These are phyloP conservation scores for Galaxias olidus DNA, from an alignment of 2,797 vertebrate genomes.

Conservation along the genomic window DNA sequence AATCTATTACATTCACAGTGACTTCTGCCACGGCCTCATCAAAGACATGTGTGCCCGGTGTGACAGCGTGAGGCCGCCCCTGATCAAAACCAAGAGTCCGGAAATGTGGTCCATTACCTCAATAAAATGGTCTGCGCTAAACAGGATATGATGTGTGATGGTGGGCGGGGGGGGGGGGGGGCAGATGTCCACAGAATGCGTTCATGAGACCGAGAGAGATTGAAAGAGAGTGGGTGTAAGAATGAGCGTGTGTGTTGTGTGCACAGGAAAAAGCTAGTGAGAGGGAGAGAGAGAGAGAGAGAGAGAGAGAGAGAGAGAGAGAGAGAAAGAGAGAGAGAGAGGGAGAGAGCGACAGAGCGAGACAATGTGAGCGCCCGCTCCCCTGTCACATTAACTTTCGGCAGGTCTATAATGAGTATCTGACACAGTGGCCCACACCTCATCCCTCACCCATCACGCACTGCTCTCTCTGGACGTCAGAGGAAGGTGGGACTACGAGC, in stretches of 20 bases:
- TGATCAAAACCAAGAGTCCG: slow-evolving; percentile 20
- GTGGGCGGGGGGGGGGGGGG: background rate
- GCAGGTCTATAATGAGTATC: slow-evolving; percentile 44
- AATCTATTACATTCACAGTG: slow-evolving; percentile 45
- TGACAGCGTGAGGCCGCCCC: background rate
- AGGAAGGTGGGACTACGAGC: slow-evolving; percentile 10
- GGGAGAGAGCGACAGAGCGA: background rate
- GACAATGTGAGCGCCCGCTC: slow-evolving; percentile 2
- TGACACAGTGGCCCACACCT: slow-evolving; percentile 46
- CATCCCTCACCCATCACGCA: slow-evolving; percentile 40
- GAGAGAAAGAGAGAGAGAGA: background rate
- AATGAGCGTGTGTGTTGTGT: background rate
- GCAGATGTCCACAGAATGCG: background rate
- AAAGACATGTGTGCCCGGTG: slow-evolving; percentile 44
- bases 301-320: background rate
- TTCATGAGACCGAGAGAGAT: background rate
- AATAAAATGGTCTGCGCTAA: slow-evolving; percentile 22
- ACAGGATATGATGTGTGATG: slow-evolving; percentile 12
- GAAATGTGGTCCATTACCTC: slow-evolving; percentile 33
- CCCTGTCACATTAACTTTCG: slow-evolving; percentile 38
- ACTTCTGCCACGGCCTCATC: slow-evolving; percentile 45
- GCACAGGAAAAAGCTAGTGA: background rate
- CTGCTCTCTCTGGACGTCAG: slow-evolving; percentile 21
- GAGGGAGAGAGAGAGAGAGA: background rate
- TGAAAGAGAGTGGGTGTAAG: background rate